A percentile compares a stretch with the other conserved stretches of the same genome.
Conservation (phyloP, 2,888 invertebrate species). For the Lepidonotus clava region DNA sequence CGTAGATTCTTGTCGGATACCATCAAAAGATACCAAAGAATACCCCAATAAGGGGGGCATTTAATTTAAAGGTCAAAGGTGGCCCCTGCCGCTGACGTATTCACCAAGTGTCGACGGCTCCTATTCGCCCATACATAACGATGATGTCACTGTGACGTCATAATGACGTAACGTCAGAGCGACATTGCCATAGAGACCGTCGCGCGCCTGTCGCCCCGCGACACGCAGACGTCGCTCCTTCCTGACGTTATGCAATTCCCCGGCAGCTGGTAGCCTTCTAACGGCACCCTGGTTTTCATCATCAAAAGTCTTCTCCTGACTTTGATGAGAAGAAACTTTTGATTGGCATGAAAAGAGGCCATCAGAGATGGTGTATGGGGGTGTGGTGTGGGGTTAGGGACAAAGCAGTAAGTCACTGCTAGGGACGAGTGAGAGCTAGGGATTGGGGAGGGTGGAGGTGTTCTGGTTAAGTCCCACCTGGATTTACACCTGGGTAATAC, state of each 20-base stretch:
- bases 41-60: neutral
- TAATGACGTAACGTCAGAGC: neutral
- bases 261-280: no score
- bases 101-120: neutral
- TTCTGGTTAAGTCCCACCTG: no score
- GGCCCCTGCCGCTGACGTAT: neutral
- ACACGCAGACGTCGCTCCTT: neutral
- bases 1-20: neutral
- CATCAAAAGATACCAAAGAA: neutral
- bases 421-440: neutral
- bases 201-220: neutral
- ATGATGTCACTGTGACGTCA: constrained; percentile 3
- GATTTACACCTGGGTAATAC: constrained; percentile 19
- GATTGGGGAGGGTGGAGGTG: neutral
- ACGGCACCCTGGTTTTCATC: neutral
- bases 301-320: constrained; percentile 27
- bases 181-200: constrained; percentile 40
- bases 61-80: constrained; percentile 24
- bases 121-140: neutral
- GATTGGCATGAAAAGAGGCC: constrained; percentile 42
- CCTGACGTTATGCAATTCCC: no score
- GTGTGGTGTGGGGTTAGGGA: neutral
- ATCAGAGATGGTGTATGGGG: neutral
- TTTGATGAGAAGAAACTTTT: constrained; percentile 37
- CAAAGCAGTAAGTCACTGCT: constrained; percentile 19